Evolutionary conservation across 2,113 vertebrate genomes (phyloP), one percentile per base, ranked within the genome.

Genomic region (Peucedramus taeniatus): DNA sequence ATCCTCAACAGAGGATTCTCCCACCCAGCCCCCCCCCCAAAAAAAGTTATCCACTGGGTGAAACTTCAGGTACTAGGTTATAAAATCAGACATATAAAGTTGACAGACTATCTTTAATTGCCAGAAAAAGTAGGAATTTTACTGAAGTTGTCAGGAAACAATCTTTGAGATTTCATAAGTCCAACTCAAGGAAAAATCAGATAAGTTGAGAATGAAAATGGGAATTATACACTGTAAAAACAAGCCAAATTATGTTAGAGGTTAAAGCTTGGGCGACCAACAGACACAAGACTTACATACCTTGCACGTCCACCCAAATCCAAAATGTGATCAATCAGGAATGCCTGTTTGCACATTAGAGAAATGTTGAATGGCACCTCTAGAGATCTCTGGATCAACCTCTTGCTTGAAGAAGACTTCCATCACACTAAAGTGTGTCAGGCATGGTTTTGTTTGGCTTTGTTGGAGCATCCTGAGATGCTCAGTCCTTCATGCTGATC

Each of bases 21-120:
- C 7, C 2, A 5, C 4, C 6, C 15, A 15, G 2, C 2, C 3
- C 13, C 13, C 3, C 15, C 9, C n/a, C 35, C 18, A n/a, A 71
- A 69, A 74, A 45, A 79, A 60, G 31, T 74, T 87, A 37, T 31
- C 11, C 59, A 14, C 15, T 40, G 22, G 4, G 24, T 57, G 30
- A 60, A 80, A 77, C 19, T 79, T 68, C 11, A 69, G n/a, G 28
- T 63, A 66, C 47, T 54, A 85, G 18, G 4, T 70, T 70, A 35
- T 50, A 16, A 66, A n/a, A 88, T 81, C 7, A 64, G 30, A 65
- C 11, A 39, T 44, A 24, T 11, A 8, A 86, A 35, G 5, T 15
- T 51, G 35, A 44, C 35, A 42, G 39, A 49, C 39, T 76, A 6
- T 49, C 40, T 76, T 61, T 59, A 64, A 68, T 39, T 26, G 71